Conservation (phyloP, 2,888 invertebrate genomes). For the Andrena haemorrhoa region DNA sequence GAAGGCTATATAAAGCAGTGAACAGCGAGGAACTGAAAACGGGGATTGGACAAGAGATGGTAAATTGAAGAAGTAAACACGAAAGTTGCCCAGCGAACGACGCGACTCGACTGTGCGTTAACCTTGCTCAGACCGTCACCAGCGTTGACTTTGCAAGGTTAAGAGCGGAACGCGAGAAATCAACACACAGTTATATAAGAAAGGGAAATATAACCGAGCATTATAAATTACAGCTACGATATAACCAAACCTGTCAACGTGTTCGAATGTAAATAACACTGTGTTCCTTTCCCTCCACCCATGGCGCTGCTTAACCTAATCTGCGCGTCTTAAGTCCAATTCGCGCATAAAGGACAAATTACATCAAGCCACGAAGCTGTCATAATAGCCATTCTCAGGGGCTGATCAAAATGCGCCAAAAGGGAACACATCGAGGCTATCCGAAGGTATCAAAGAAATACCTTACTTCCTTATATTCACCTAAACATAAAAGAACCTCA, state of each 20-base stretch:
- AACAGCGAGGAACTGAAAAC: neutral
- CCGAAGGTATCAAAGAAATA: neutral
- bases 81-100: neutral
- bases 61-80: neutral
- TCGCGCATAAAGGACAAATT: neutral
- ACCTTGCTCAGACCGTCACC: neutral
- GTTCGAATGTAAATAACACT: too few species aligned
- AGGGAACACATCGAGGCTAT: neutral
- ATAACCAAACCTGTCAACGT: neutral
- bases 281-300: neutral
- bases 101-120: neutral
- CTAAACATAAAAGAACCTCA: too few species aligned
- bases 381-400: neutral
- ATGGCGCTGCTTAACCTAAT: conserved; percentile 14
- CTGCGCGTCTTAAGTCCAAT: neutral
- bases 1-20: too few species aligned
- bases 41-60: neutral
- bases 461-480: too few species aligned
- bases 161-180: neutral
- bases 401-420: neutral
- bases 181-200: neutral
- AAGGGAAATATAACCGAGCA: neutral
- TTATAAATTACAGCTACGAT: neutral
- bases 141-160: neutral
- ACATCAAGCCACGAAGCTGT: neutral